Base-by-base conservation (phyloP, 2,797 vertebrate genomes). In the Adelosebastes latens region DNA sequence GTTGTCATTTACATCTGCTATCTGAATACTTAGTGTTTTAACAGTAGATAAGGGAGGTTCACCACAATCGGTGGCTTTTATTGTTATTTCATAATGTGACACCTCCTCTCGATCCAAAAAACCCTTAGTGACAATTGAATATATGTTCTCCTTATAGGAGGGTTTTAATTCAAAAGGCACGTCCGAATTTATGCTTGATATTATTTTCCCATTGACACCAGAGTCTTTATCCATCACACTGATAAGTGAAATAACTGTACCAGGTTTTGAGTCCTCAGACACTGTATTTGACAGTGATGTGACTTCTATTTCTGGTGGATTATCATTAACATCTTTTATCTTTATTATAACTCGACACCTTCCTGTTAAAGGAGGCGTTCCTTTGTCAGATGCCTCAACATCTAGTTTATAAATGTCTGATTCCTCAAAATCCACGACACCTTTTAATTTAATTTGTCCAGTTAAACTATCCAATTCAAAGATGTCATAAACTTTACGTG, bases 1-100 rank as follows among this genome's bases (percentile, higher is more conserved):
- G 0, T 97, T 97, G 83, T 97, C 96, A 0, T 97, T 97, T 31
- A 97, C 93, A 0, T 96, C 97, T 0, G 95, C 95, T 29, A 97
- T 94, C 0, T 92, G 84, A 58, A 98, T 81, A 0, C 53, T 91
- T 11, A 97, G 49, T 3, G 75, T 93, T 88, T 92, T 95, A 0
- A n/a, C 72, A 29, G 95, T 90, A 27, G 91, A 90, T 36, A 96
- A 87, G 0, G 96, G 46, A 0, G 96, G 96, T 0, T 95, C 92
- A 2, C 97, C 97, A 16, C 90, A 89, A 34, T 97, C 97, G 0
- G 84, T 82, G 0, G 96, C 96, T 0, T 89, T 95, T 81, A 98
- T 93, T 74, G 84, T 94, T 0, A 97, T 24, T 0, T 94, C 92
- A 65, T 97, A 97, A 74, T 86, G 64, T 0, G 95, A 32, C 18